Percentiles rank a stretch among this genome's conserved stretches.
These are phyloP conservation scores for Bos taurus DNA, from an alignment of 2,113 vertebrate species.

Conservation along the genomic window ARS-UCD2.0 NC_037340.1:3996501-3997000, in stretches of 20 bases:
- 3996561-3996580: background rate
- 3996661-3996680: background rate
- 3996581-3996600: background rate
- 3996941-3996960: background rate
- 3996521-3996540: background rate
- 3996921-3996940: background rate
- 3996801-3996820: background rate
- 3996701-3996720: background rate
- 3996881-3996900: background rate
- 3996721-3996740: background rate
- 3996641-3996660: background rate
- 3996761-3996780: background rate
- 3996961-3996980: background rate
- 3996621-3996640: background rate
- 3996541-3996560: background rate
- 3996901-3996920: background rate
- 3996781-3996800: background rate
- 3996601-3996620: background rate
- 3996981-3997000: background rate
- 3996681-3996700: background rate
- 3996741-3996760: background rate
- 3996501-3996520: background rate
- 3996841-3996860: background rate
- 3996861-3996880: background rate
- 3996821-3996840: background rate